Conservation (phyloP, 2,888 invertebrate genomes). For the Meloe dianella region DNA sequence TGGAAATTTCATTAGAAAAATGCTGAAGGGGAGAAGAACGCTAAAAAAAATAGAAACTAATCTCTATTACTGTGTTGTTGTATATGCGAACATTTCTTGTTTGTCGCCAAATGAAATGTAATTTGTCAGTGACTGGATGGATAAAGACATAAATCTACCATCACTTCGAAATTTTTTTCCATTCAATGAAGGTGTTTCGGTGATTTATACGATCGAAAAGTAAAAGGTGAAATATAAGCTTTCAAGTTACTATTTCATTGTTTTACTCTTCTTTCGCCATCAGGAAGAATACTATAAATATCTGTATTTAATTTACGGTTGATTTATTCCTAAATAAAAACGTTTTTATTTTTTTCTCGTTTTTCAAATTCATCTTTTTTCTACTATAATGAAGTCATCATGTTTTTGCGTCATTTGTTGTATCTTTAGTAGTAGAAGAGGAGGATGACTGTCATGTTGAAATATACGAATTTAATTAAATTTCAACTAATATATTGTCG, state of each 20-base stretch:
- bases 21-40: no score
- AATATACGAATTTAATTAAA: neutral
- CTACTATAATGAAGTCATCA: neutral
- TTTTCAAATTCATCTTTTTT: neutral
- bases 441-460: no score
- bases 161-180: neutral
- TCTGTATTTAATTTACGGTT: constrained; percentile 9
- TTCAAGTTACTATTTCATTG: neutral
- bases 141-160: constrained; percentile 7
- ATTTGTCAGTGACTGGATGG: constrained; percentile 9
- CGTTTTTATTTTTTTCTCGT: neutral
- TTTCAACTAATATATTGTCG: neutral
- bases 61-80: neutral
- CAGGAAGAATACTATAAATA: constrained; percentile 3
- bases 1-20: no score
- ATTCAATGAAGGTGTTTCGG: constrained; percentile 6
- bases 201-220: constrained; percentile 1
- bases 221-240: neutral
- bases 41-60: no score
- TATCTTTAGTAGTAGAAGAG: neutral
- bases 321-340: neutral
- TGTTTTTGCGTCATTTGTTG: no score
- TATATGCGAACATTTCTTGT: neutral
- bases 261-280: neutral
- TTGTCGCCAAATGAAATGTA: neutral